A percentile compares a stretch with the other conserved stretches of the same genome.
These are phyloP conservation scores for Philonicus albiceps DNA, from an alignment of 2,888 invertebrate genomes.

Conservation along the genomic window DNA sequence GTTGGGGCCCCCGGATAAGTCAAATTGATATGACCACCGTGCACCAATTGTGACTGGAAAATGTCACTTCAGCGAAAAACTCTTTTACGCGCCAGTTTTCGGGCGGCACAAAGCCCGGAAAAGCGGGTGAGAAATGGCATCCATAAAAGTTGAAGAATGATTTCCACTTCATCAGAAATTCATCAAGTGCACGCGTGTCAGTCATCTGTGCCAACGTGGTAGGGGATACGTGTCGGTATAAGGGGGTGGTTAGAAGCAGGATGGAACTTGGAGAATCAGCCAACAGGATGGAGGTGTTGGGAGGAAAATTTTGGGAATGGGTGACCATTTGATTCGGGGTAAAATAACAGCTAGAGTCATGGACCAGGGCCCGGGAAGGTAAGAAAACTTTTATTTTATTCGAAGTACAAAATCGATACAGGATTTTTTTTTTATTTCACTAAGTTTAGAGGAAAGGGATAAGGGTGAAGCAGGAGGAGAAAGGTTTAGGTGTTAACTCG, in stretches of 20 bases:
- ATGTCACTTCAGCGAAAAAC: slow-evolving; percentile 38
- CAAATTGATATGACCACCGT: slow-evolving; percentile 35
- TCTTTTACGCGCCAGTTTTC: slow-evolving; percentile 34
- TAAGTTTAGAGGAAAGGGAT: not conserved
- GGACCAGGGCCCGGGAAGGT: not conserved
- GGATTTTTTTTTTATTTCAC: not conserved
- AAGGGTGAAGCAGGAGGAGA: not conserved
- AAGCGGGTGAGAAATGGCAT: slow-evolving; percentile 27
- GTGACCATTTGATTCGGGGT: not conserved
- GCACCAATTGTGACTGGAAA: slow-evolving; percentile 38
- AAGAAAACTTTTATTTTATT: slow-evolving; percentile 30
- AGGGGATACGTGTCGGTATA: not conserved
- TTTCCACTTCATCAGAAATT: slow-evolving; percentile 41
- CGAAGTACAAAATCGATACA: slow-evolving; percentile 20
- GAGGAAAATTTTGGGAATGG: not conserved
- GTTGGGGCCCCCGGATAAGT: not conserved
- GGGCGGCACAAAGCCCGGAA: not conserved
- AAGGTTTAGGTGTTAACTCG: not conserved
- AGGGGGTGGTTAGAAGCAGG: not conserved
- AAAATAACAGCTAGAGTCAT: not conserved
- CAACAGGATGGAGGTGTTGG: not conserved
- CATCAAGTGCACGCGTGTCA: slow-evolving; percentile 41
- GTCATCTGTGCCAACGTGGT: not conserved
- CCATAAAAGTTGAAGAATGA: slow-evolving; percentile 29
- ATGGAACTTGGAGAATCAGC: not conserved